Evolutionary conservation across 2,888 invertebrate genomes (phyloP).

Genomic region (Lasioglossum pauxillum): DNA sequence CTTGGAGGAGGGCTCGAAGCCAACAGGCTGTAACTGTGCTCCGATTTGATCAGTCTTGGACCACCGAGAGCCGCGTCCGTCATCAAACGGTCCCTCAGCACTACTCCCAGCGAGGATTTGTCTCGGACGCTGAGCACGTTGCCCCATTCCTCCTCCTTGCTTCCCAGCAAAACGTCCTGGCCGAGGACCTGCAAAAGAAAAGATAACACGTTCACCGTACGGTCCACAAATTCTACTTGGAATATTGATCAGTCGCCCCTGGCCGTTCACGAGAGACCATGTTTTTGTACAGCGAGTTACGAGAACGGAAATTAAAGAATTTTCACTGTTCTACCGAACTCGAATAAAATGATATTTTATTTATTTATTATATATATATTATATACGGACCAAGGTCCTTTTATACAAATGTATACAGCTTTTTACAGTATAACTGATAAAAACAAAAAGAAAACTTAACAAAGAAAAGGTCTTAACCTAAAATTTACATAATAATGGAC

Average conservation of each 20-base stretch:
- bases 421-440: too few species aligned
- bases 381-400: too few species aligned
- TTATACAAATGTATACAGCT: too few species aligned
- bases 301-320: background rate
- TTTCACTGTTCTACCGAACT: too few species aligned
- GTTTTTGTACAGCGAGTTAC: background rate
- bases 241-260: background rate
- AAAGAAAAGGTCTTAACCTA: too few species aligned
- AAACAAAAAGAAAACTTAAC: too few species aligned
- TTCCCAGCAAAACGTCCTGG: conserved; percentile 86
- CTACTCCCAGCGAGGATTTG: conserved; percentile 86
- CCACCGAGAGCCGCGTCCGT: conserved; percentile 93
- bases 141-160: conserved; percentile 88
- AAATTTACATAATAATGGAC: too few species aligned
- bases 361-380: too few species aligned
- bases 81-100: conserved; percentile 95
- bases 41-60: conserved; percentile 93
- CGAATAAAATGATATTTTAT: too few species aligned
- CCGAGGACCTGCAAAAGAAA: conserved; percentile 86
- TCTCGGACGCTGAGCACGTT: conserved; percentile 86
- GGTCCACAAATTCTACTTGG: background rate
- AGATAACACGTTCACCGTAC: background rate
- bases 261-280: background rate
- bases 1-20: conserved; percentile 80
- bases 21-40: conserved; percentile 94